Evolutionary conservation across 2,888 invertebrate genomes (phyloP).

Genomic region (Synergus japonicus): DNA sequence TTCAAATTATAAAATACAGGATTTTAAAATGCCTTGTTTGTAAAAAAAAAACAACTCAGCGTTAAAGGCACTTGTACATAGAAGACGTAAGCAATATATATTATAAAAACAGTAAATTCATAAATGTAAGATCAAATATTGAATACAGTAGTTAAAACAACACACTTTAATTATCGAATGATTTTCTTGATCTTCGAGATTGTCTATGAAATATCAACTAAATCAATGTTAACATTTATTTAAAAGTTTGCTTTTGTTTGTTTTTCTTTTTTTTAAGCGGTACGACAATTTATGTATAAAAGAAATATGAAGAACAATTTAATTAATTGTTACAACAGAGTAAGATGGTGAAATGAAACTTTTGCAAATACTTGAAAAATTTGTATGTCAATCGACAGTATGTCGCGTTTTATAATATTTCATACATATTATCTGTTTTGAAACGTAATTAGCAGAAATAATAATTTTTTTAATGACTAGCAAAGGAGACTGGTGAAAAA

Average conservation of each 20-base stretch:
- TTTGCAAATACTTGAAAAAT: background rate
- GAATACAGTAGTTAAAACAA: background rate
- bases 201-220: background rate
- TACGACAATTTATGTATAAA: background rate
- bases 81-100: too few relatives aligned
- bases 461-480: background rate
- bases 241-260: background rate
- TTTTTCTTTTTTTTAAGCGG: background rate
- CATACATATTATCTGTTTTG: background rate
- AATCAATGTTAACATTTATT: background rate
- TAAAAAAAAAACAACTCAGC: background rate
- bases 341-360: background rate
- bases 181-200: background rate
- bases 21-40: background rate
- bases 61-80: background rate
- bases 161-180: background rate
- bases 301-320: background rate
- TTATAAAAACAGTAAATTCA: too few relatives aligned
- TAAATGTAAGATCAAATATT: too few relatives aligned
- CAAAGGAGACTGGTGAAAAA: background rate
- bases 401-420: background rate
- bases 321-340: background rate
- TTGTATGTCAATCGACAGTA: background rate
- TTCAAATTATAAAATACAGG: background rate
- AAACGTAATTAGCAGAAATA: background rate